Percentiles rank a stretch among this genome's conserved stretches.
phyloP scores from a whole-genome alignment of 2,888 invertebrate genomes.

The Caenorhabditis angaria region DNA sequence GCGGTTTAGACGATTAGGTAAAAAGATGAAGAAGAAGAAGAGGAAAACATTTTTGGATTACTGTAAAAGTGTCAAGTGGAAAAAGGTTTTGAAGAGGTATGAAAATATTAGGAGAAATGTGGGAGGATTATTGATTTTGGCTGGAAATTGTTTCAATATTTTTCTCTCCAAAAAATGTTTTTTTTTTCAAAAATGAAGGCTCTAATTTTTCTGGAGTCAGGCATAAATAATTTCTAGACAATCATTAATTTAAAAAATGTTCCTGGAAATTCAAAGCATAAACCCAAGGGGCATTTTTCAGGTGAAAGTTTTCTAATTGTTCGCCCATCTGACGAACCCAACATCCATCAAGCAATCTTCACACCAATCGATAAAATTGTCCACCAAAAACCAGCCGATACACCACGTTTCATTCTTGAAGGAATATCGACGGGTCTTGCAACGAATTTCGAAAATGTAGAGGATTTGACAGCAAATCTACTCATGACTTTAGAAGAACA shows the following conservation, averaged over 20 bases:
- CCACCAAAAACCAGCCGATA: background rate
- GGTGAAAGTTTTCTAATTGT: slow-evolving; percentile 43
- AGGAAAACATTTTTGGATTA: no score
- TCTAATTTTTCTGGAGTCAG: no score
- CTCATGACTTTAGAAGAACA: no score
- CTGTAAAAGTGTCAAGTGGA: no score
- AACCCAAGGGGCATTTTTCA: no score
- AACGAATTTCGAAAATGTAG: background rate
- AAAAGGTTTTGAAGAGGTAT: no score
- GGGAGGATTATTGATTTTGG: background rate
- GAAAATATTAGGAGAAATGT: background rate
- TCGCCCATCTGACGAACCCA: slow-evolving; percentile 5
- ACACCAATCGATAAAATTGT: slow-evolving; percentile 4
- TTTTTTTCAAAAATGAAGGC: background rate
- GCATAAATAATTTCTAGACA: no score
- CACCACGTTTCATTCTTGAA: slow-evolving; percentile 5
- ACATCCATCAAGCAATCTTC: background rate
- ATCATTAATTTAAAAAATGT: background rate
- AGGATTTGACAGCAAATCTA: background rate
- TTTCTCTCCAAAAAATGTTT: background rate
- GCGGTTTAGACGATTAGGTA: no score
- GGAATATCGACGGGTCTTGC: slow-evolving; percentile 42
- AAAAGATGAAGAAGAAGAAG: no score
- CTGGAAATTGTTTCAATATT: background rate
- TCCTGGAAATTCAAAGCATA: no score